phyloP scores from a whole-genome alignment of 37 sponge, comb jelly and placozoan species.

The Cliona cf. orientalis region DNA sequence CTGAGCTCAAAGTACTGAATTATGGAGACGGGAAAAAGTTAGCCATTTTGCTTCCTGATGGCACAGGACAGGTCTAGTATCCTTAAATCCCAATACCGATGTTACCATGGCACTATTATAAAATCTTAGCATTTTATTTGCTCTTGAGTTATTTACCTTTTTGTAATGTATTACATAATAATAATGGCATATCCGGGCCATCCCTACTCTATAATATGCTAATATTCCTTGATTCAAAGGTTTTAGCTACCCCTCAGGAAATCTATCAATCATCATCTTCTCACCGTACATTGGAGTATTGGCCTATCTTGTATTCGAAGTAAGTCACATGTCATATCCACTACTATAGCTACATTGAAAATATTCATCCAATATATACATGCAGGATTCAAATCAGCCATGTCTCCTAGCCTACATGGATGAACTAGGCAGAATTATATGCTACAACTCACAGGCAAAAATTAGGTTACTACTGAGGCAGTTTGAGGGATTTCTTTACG shows the following conservation, averaged over 20 bases:
- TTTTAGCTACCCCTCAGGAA: conserved; percentile 61
- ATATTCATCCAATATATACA: neutral
- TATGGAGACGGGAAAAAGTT: conserved; percentile 8
- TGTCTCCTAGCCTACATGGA: conserved; percentile 50
- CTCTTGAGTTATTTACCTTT: neutral
- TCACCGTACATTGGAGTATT: conserved; percentile 30
- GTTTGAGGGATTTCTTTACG: neutral
- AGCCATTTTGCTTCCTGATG: conserved; percentile 28
- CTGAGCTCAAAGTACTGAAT: neutral
- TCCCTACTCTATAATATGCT: too few relatives aligned
- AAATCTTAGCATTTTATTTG: too few relatives aligned
- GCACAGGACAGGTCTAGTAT: conserved; percentile 58
- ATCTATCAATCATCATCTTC: conserved; percentile 27
- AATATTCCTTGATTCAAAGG: neutral
- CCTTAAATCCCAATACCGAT: neutral
- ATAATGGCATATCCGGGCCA: too few relatives aligned
- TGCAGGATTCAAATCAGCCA: conserved; percentile 5
- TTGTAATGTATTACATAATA: neutral
- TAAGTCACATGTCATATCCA: neutral
- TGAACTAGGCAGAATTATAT: conserved; percentile 47
- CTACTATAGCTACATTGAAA: neutral
- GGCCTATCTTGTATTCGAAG: conserved; percentile 38
- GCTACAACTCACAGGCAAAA: conserved; percentile 24
- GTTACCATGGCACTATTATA: too few relatives aligned
- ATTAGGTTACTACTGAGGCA: neutral